phyloP scores from a whole-genome alignment of 2,797 vertebrate genomes.

The Ctenosaura bakeri region DNA sequence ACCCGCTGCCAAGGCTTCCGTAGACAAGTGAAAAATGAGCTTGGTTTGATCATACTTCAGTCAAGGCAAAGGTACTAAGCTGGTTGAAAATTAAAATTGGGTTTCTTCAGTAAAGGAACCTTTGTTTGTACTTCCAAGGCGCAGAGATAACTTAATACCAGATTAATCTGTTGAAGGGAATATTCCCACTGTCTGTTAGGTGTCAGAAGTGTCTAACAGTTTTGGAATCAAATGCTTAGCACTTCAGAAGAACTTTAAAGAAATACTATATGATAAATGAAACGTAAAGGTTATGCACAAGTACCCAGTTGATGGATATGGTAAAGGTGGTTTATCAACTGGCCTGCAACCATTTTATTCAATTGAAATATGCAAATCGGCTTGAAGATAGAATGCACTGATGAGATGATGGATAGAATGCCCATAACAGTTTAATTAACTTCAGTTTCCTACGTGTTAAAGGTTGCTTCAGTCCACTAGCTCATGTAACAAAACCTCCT shows the following conservation, averaged over 20 bases:
- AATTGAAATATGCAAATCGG: constrained; percentile 78
- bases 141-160: constrained; percentile 61
- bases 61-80: constrained; percentile 47
- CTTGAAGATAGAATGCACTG: constrained; percentile 59
- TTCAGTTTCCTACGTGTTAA: constrained; percentile 79
- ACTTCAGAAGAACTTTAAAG: constrained; percentile 64
- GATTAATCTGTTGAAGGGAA: constrained; percentile 75
- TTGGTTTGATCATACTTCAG: constrained; percentile 35
- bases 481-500: constrained; percentile 79
- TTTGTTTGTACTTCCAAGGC: constrained; percentile 57
- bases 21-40: constrained; percentile 46
- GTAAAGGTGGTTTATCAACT: constrained; percentile 78
- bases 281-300: constrained; percentile 80
- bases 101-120: constrained; percentile 51
- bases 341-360: constrained; percentile 68
- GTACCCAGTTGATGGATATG: constrained; percentile 79
- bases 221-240: constrained; percentile 72
- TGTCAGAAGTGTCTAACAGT: constrained; percentile 67
- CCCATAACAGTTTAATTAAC: constrained; percentile 81
- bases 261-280: constrained; percentile 78
- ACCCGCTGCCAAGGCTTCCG: constrained; percentile 32
- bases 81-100: constrained; percentile 59
- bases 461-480: constrained; percentile 80
- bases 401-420: constrained; percentile 78
- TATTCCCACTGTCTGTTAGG: constrained; percentile 62